Evolutionary conservation across 2,797 vertebrate genomes (phyloP), one percentile per base, ranked within the genome.

Genomic region (Crenuchus spilurus): DNA sequence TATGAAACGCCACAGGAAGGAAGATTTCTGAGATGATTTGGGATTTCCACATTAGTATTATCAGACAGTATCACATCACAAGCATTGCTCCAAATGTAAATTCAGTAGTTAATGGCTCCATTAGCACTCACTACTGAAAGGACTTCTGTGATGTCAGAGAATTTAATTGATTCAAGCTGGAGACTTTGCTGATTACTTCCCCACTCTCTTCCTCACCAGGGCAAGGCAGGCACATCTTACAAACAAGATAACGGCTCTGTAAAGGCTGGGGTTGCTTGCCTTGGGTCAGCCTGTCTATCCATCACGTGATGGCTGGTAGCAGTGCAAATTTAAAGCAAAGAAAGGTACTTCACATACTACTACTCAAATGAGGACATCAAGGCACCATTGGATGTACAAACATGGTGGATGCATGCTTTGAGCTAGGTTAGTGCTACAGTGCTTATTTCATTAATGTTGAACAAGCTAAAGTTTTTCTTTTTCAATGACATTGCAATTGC

Each of bases 241-340:
- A 33, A 13, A 65, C 26, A 31, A 57, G 54, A 61, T 28, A 39
- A 62, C 16, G n/a, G 33, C 16, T 49, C 16, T 18, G 2, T 16
- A 39, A 26, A 16, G 8, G 26, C 6, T 41, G 33, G n/a, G 3
- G 8, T 54, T 54, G 16, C 26, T 16, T 22, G 48, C 16, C 13
- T 62, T 3, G 30, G 49, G 28, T 54, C 41, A 13, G 61, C 13
- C n/a, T 26, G 58, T 65, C 58, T 58, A 58, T 71, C 68, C 26
- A 35, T 48, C 44, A 70, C 3, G 11, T 0, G 4, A 4, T 2
- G 2, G 16, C 11, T 57, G 31, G 30, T 37, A 3, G n/a, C 28
- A 49, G 33, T 2, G 5, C 5, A 14, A 14, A 46, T 28, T 14
- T 39, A 37, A 14, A 7, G 37, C n/a, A 22, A 18, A 3, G 6